phyloP scores from a whole-genome alignment of 2,797 vertebrate genomes.

The Hippoglossus hippoglossus region DNA sequence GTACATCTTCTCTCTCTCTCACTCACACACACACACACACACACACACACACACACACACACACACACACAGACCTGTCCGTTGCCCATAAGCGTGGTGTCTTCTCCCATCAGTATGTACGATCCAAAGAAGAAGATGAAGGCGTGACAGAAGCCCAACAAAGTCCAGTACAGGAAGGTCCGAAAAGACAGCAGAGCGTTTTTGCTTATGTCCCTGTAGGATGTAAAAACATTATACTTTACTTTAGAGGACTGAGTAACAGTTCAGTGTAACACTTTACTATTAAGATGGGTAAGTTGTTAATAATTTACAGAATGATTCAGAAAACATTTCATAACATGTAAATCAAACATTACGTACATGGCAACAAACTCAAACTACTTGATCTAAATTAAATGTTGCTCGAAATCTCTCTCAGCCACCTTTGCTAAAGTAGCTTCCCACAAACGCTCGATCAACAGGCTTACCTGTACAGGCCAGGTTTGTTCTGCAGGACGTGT shows the following conservation, averaged over 20 bases:
- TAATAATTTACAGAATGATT: neutral
- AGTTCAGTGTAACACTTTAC: neutral
- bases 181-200: conserved; percentile 93
- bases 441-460: neutral
- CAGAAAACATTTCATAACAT: neutral
- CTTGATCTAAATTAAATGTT: neutral
- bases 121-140: conserved; percentile 98
- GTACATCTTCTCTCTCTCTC: neutral
- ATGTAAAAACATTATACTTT: conserved; percentile 11
- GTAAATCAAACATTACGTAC: too few relatives aligned
- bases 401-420: neutral
- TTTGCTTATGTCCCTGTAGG: conserved; percentile 95
- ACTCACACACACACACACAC: conserved; percentile 10
- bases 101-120: conserved; percentile 94
- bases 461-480: conserved; percentile 92
- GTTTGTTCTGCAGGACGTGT: conserved; percentile 93
- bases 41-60: neutral
- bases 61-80: conserved; percentile 89
- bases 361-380: neutral
- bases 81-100: conserved; percentile 94
- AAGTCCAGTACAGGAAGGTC: conserved; percentile 97
- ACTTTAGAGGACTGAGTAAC: neutral
- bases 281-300: neutral
- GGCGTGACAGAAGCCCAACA: conserved; percentile 95
- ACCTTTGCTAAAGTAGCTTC: neutral